These are phyloP conservation scores for Ictalurus furcatus DNA, from an alignment of 2,113 vertebrate genomes.

Conservation along the genomic window DNA sequence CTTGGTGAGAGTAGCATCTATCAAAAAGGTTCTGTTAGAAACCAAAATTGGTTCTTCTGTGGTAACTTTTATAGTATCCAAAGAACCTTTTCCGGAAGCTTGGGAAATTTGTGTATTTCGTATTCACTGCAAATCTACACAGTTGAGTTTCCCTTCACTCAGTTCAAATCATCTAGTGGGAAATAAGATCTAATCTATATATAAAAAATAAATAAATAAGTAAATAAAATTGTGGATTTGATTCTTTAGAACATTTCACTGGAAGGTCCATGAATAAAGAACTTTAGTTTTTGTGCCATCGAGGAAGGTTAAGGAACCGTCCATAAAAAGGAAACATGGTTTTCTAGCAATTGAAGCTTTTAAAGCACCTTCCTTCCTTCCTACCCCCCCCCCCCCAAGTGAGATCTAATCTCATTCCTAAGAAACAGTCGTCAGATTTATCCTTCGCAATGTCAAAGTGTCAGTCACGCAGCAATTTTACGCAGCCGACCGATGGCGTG, in stretches of 20 bases:
- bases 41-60: not conserved
- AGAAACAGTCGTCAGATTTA: not conserved
- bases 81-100: not conserved
- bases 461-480: not conserved
- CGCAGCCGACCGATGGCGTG: not conserved
- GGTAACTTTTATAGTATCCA: not conserved
- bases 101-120: not conserved
- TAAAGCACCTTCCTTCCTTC: not conserved
- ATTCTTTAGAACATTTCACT: not conserved
- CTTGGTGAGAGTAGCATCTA: not conserved
- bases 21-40: not conserved
- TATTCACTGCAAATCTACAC: not conserved
- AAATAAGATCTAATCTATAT: too few relatives aligned
- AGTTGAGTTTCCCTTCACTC: not conserved
- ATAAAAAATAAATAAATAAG: not conserved
- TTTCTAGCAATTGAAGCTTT: not conserved
- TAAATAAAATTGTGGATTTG: not conserved
- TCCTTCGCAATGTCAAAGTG: not conserved
- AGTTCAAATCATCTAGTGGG: too few relatives aligned
- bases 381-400: too few relatives aligned
- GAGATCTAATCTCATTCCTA: not conserved
- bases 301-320: not conserved
- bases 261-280: not conserved
- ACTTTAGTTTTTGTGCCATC: not conserved
- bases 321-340: not conserved